A percentile compares a stretch with the other conserved stretches of the same genome.
Evolutionary conservation across 2,797 vertebrate genomes (phyloP).

Genomic region (Sparus aurata): DNA sequence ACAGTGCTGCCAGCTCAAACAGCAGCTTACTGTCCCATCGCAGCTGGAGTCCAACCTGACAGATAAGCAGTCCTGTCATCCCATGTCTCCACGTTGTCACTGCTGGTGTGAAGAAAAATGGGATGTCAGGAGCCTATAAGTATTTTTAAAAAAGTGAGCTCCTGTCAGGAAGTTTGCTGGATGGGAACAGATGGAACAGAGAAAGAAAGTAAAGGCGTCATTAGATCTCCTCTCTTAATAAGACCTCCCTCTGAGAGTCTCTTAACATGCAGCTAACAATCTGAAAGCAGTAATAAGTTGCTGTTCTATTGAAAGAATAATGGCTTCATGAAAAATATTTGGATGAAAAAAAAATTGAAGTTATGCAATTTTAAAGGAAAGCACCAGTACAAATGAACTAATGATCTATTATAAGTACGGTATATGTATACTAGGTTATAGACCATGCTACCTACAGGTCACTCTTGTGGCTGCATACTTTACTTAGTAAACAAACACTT

Average conservation of each 20-base stretch:
- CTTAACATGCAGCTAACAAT: not conserved
- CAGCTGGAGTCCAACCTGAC: constrained; percentile 49
- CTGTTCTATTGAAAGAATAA: not conserved
- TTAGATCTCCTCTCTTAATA: not conserved
- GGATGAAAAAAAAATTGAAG: not conserved
- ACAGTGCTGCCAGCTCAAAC: constrained; percentile 23
- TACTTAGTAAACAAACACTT: not conserved
- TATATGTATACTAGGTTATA: not conserved
- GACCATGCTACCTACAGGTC: not conserved
- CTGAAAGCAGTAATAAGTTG: not conserved
- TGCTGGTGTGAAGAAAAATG: constrained; percentile 20
- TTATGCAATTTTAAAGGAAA: not conserved
- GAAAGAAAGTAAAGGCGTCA: not conserved
- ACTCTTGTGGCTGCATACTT: not conserved
- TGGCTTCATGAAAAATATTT: not conserved
- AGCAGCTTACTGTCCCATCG: constrained; percentile 46
- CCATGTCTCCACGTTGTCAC: constrained; percentile 21
- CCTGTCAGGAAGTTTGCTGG: constrained; percentile 6
- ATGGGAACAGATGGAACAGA: constrained; percentile 2
- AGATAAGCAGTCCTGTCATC: constrained; percentile 49
- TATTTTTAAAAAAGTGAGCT: constrained; percentile 9
- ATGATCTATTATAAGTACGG: not conserved
- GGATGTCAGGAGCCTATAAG: constrained; percentile 4
- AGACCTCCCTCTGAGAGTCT: not conserved
- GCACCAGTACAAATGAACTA: not conserved